These are phyloP conservation scores for Chascanopsetta lugubris DNA, from an alignment of 2,113 vertebrate genomes.

Conservation along the genomic window DNA sequence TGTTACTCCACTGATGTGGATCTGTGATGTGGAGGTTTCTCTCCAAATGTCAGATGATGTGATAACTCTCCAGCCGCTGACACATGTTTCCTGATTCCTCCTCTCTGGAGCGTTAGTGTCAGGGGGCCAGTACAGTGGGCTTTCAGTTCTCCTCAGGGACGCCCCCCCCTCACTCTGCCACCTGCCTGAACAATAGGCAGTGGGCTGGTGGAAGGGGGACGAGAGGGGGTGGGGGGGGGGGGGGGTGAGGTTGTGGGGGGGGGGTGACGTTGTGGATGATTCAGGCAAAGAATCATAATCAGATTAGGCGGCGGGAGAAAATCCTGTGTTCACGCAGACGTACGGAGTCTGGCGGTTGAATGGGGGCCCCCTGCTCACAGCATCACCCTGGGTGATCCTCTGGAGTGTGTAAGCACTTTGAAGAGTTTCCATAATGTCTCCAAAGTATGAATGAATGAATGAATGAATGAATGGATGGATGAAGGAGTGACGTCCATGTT, in stretches of 20 bases:
- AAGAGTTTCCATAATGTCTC: background rate
- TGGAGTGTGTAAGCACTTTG: conserved; percentile 12
- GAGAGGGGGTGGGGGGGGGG: conserved; percentile 11
- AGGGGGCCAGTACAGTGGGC: conserved; percentile 4
- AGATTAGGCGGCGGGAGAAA: conserved; percentile 59
- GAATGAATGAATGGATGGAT: conserved; percentile 28
- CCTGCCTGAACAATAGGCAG: conserved; percentile 63
- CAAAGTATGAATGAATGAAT: conserved; percentile 18
- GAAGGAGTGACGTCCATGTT: background rate
- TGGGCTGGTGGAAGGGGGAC: conserved; percentile 14
- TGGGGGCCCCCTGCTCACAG: conserved; percentile 14
- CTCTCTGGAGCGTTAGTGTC: background rate
- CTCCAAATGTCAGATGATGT: conserved; percentile 21
- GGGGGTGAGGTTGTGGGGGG: conserved; percentile 23
- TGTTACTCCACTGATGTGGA: background rate
- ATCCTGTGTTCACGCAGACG: conserved; percentile 30
- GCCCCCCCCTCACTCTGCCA: conserved; percentile 46
- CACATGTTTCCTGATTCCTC: background rate
- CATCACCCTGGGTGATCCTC: conserved; percentile 16
- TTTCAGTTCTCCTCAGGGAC: conserved; percentile 25
- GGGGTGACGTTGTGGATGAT: background rate
- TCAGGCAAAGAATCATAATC: conserved; percentile 49
- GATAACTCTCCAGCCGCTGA: background rate
- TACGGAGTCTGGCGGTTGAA: conserved; percentile 18
- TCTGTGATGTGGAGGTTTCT: background rate